A percentile compares a stretch with the other conserved stretches of the same genome.
These are phyloP conservation scores for Malurus leucopterus DNA, from an alignment of 2,797 vertebrate species.

Conservation along the genomic window DNA sequence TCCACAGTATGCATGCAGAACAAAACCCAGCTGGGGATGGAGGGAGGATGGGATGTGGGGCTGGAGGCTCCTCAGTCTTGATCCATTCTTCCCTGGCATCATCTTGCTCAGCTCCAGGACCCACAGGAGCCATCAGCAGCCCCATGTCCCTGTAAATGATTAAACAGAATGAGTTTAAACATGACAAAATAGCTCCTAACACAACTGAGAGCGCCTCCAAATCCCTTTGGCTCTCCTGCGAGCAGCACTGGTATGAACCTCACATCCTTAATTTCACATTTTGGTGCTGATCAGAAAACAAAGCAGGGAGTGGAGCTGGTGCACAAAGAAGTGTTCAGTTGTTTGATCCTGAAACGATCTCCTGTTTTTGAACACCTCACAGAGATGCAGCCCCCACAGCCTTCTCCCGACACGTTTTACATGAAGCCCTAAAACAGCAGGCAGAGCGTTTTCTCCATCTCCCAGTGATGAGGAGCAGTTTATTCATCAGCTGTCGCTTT, in stretches of 20 bases:
- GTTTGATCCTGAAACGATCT: not conserved
- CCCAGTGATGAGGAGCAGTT: not conserved
- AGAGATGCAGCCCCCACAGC: not conserved
- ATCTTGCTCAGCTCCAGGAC: fast-evolving
- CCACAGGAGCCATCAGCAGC: not conserved
- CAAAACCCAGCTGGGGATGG: not conserved
- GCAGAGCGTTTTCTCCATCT: not conserved
- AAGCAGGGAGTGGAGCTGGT: not conserved
- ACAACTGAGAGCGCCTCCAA: not conserved
- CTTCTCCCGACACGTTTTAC: not conserved
- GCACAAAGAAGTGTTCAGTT: not conserved
- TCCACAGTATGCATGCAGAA: fast-evolving
- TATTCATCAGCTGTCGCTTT: not conserved
- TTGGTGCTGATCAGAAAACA: not conserved
- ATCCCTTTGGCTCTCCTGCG: not conserved
- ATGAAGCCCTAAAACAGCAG: not conserved
- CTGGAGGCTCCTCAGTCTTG: not conserved
- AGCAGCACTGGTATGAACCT: not conserved
- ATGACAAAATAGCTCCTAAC: not conserved
- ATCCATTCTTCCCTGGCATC: not conserved
- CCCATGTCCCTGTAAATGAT: not conserved
- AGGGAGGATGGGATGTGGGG: not conserved
- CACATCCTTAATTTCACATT: not conserved
- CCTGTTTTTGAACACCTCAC: not conserved
- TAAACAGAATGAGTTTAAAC: not conserved